These are phyloP conservation scores for Ptyas mucosa DNA, from an alignment of 2,113 vertebrate genomes.

Conservation along the genomic window DNA sequence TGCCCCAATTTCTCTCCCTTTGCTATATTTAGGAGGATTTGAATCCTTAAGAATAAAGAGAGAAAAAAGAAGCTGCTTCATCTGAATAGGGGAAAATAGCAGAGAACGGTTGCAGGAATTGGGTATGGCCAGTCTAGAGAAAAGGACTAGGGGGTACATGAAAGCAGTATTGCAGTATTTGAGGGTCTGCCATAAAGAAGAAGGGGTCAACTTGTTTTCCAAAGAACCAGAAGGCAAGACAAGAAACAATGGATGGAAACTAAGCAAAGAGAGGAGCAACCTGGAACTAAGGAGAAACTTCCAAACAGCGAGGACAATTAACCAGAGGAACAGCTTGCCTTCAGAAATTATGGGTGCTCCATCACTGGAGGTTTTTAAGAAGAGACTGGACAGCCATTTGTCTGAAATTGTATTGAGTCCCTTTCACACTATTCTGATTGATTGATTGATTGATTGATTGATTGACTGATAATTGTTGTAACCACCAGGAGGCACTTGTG, in stretches of 20 bases:
- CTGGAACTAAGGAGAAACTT: background rate
- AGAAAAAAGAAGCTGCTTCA: background rate
- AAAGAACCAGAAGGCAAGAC: background rate
- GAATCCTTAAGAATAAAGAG: background rate
- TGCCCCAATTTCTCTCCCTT: background rate
- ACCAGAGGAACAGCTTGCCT: background rate
- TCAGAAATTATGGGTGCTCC: background rate
- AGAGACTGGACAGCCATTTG: background rate
- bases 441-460: too few relatives aligned
- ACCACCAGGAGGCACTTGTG: background rate
- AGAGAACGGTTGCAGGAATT: background rate
- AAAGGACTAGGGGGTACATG: background rate
- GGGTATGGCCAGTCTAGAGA: background rate
- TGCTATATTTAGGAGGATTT: background rate
- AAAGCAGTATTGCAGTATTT: background rate
- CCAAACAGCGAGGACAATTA: background rate
- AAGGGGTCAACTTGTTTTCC: background rate
- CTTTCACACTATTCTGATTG: background rate
- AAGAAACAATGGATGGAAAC: background rate
- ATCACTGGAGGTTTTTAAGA: background rate
- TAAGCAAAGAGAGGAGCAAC: background rate
- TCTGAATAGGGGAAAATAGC: background rate
- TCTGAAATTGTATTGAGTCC: background rate
- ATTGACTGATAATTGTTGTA: background rate
- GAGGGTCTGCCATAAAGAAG: background rate